These are phyloP conservation scores for Scaptomyza flava DNA, from an alignment of 2,888 invertebrate genomes.

Conservation along the genomic window DNA sequence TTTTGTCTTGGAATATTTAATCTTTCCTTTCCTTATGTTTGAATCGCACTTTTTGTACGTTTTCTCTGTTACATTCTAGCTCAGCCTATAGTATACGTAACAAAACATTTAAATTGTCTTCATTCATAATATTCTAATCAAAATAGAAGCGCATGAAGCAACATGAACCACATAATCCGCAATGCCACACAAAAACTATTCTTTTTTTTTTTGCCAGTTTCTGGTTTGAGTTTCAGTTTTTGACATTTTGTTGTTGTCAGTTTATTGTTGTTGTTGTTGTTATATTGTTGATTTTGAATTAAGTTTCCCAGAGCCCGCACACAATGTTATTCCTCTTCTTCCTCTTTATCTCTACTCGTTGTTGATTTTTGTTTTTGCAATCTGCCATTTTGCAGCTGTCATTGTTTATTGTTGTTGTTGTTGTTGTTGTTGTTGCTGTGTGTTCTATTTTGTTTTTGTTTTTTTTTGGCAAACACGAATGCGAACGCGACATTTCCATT, in stretches of 20 bases:
- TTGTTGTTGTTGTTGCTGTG: constrained; percentile 28
- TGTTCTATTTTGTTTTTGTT: constrained; percentile 10
- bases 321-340: constrained; percentile 36
- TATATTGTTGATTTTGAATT: constrained; percentile 75
- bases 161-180: background rate
- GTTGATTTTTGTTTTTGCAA: constrained; percentile 41
- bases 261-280: constrained; percentile 47
- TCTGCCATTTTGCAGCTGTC: constrained; percentile 71
- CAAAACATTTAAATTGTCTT: background rate
- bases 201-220: constrained; percentile 26
- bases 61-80: too few species aligned
- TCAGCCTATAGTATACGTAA: too few species aligned
- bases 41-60: too few species aligned
- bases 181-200: background rate
- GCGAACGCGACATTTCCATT: constrained; percentile 76
- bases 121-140: background rate
- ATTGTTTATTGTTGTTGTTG: constrained; percentile 37
- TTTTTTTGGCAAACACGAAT: constrained; percentile 46
- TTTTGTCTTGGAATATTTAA: too few species aligned
- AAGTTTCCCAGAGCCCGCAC: constrained; percentile 59
- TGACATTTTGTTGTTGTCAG: constrained; percentile 41
- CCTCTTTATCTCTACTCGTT: constrained; percentile 27
- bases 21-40: too few species aligned
- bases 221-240: constrained; percentile 26
- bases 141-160: background rate